Base-by-base conservation (phyloP, 2,888 invertebrate genomes). In the Coleophora flavipennella region DNA sequence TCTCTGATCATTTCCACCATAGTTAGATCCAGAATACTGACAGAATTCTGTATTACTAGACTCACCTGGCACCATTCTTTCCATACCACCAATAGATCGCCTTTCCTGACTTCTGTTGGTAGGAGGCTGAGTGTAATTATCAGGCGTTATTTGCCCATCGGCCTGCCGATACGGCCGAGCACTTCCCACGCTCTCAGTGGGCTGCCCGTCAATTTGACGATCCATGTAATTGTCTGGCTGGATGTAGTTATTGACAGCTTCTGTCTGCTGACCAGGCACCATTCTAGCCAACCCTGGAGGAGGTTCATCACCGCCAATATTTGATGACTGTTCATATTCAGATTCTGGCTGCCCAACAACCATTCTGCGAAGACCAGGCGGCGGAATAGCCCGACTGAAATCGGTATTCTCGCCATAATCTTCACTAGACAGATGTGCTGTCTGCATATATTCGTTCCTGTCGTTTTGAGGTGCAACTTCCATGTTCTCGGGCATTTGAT, bases 361-460 rank as follows among this genome's bases (percentile, higher is more conserved):
- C 80, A 91, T 83, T 48, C 91, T 76, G 10, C 90, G 87, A 8
- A 90, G 58, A 0, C 90, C 90, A 0, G 89, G 89, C 2, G 90
- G 90, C 1, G 89, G 90, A 45, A 86, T 73, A 41, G 79, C 75
- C 29, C 61, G 55, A 41, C 72, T 73, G 33, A 75, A 78, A 49
- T 83, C 78, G 3, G 79, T 75, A 50, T 84, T 84, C 45, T 79
- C 83, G 9, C 67, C 69, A 48, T 76, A 85, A 50, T 85, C 84
- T 8, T 78, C 73, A 51, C 88, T 88, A 1, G 91, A 91, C 35
- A 92, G 69, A 57, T 92, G 91, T 12, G 92, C 92, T 2, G 92
- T 92, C 71, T 92, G 92, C 42, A 92, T 71, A 64, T 92, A 92
- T 64, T 92, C 90, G 62, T 92, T 91, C 42, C 92, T 83, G 53